Conservation (phyloP, 2,888 invertebrate species). For the Zhengitettix transpicula region DNA sequence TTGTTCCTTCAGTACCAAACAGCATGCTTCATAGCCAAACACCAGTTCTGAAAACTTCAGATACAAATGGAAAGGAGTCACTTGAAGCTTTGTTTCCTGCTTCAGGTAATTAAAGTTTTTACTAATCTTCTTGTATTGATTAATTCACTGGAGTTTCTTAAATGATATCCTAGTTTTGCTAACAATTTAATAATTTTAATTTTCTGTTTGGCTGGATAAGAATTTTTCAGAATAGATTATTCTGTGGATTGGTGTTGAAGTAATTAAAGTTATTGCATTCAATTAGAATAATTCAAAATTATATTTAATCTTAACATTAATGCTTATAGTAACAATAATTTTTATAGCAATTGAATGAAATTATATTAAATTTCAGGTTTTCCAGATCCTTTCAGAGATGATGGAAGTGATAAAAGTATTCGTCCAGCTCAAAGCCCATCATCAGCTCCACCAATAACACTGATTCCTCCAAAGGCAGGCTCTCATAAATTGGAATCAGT, state of each 20-base stretch:
- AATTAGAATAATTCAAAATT: too few species aligned
- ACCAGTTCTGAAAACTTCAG: background rate
- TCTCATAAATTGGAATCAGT: conserved; percentile 18
- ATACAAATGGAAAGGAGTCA: conserved; percentile 1
- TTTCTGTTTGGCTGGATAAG: too few species aligned
- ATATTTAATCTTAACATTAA: too few species aligned
- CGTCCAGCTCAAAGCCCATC: conserved; percentile 22
- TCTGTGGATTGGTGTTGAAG: too few species aligned
- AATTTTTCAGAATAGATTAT: too few species aligned
- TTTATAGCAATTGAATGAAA: too few species aligned
- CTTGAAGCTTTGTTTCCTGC: conserved; percentile 45
- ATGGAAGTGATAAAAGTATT: conserved; percentile 6
- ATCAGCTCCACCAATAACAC: conserved; percentile 19
- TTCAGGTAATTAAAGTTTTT: conserved; percentile 25
- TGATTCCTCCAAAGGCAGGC: conserved; percentile 18
- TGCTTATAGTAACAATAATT: too few species aligned
- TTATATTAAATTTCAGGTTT: conserved; percentile 26
- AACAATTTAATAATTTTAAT: too few species aligned
- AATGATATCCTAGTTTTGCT: too few species aligned
- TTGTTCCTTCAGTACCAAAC: background rate
- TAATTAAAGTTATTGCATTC: too few species aligned
- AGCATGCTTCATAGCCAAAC: background rate
- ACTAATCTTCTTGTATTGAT: too few species aligned
- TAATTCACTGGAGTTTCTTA: too few species aligned
- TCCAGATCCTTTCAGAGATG: conserved; percentile 54